Percentiles rank a stretch among this genome's conserved stretches.
phyloP scores from a whole-genome alignment of 2,888 invertebrate genomes.

The Venusia cambrica region DNA sequence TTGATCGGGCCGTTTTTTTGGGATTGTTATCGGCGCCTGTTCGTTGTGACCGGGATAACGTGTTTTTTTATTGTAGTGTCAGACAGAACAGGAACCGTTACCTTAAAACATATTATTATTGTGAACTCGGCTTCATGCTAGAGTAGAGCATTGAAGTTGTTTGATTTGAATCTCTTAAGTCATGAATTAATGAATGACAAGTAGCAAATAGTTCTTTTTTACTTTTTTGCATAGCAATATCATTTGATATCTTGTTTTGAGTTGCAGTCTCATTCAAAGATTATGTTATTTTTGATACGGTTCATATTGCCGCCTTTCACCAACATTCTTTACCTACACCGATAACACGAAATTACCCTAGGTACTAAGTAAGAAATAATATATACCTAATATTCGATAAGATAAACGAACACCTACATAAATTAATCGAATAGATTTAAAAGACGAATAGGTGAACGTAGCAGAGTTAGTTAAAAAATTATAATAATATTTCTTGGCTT shows the following conservation, averaged over 20 bases:
- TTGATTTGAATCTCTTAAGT: constrained; percentile 2
- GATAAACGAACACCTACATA: too few relatives aligned
- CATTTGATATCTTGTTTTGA: constrained; percentile 1
- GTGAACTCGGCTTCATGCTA: constrained; percentile 9
- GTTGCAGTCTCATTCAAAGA: constrained; percentile 11
- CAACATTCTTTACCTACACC: not conserved
- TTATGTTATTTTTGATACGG: constrained; percentile 5
- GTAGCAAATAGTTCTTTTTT: constrained; percentile 1
- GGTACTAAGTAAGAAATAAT: too few relatives aligned
- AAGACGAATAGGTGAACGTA: too few relatives aligned
- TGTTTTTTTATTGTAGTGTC: constrained; percentile 41
- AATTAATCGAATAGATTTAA: too few relatives aligned
- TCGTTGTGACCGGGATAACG: constrained; percentile 53
- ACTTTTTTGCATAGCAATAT: not conserved
- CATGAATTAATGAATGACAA: constrained; percentile 1
- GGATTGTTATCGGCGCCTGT: constrained; percentile 52
- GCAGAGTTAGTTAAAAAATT: too few relatives aligned
- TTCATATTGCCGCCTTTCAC: constrained; percentile 16
- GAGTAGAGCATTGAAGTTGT: constrained; percentile 15
- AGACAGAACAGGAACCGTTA: constrained; percentile 55
- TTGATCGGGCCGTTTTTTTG: constrained; percentile 47
- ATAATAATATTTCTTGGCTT: constrained; percentile 5
- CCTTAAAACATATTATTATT: constrained; percentile 21
- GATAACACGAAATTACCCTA: too few relatives aligned
- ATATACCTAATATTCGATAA: too few relatives aligned